phyloP scores from a whole-genome alignment of 2,113 vertebrate genomes.

The Spizaetus ornatus region DNA sequence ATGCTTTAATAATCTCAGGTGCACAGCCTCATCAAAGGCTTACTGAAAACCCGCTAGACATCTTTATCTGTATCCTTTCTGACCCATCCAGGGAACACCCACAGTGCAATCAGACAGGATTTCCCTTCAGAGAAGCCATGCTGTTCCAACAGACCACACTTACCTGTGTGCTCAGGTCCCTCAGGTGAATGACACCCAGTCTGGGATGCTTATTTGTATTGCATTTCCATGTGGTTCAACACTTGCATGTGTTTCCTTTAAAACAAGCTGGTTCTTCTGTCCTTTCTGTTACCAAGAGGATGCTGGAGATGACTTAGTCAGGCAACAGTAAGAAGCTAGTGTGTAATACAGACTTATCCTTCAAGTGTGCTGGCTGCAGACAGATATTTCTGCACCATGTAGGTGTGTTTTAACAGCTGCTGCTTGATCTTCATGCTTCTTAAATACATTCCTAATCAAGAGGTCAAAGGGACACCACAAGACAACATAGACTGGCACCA shows the following conservation, averaged over 20 bases:
- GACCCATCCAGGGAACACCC: background rate
- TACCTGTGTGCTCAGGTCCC: background rate
- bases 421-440: background rate
- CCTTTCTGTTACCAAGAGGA: too few relatives aligned
- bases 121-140: background rate
- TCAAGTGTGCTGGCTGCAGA: background rate
- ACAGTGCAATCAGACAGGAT: background rate
- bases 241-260: background rate
- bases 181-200: background rate
- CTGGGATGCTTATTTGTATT: background rate
- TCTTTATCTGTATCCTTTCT: background rate
- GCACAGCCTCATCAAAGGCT: background rate
- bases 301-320: background rate
- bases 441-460: background rate
- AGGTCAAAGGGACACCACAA: background rate
- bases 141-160: background rate
- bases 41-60: background rate
- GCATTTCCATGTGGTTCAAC: background rate
- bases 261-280: background rate
- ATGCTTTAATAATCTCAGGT: background rate
- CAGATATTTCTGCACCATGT: background rate
- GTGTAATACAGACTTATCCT: background rate
- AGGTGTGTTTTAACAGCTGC: background rate
- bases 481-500: background rate
- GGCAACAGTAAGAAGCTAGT: rapidly evolving